Conservation (phyloP, 2,797 vertebrate species). For the Coluber constrictor region DNA sequence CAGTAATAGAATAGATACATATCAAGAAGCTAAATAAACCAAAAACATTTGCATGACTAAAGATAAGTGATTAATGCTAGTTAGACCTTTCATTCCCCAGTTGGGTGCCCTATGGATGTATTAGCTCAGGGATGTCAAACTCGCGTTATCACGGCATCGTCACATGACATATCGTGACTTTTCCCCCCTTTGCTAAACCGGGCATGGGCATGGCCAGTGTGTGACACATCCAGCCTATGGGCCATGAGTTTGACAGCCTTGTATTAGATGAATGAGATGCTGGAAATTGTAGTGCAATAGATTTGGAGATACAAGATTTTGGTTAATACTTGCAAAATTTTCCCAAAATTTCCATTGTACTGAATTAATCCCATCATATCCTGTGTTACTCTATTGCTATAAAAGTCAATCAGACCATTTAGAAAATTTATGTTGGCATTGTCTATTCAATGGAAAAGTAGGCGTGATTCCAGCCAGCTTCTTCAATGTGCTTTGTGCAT, state of each 20-base stretch:
- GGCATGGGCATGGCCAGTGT: background rate
- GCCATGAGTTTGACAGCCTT: too few relatives aligned
- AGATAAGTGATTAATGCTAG: background rate
- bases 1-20: background rate
- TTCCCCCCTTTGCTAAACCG: too few relatives aligned
- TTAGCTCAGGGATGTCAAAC: background rate
- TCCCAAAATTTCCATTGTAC: background rate
- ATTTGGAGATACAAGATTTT: background rate
- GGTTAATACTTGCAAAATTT: background rate
- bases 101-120: background rate
- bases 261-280: background rate
- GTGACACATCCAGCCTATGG: background rate
- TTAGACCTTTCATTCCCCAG: background rate
- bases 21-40: background rate
- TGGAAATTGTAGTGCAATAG: background rate
- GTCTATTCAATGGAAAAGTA: background rate
- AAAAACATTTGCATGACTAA: background rate
- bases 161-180: background rate
- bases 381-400: background rate
- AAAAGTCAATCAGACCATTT: background rate
- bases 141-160: fast-evolving
- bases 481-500: background rate
- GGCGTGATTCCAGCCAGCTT: background rate
- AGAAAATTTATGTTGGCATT: background rate
- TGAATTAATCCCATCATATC: background rate